These are phyloP conservation scores for Lutra lutra DNA, from an alignment of 2,797 vertebrate species.

Conservation along the genomic window DNA sequence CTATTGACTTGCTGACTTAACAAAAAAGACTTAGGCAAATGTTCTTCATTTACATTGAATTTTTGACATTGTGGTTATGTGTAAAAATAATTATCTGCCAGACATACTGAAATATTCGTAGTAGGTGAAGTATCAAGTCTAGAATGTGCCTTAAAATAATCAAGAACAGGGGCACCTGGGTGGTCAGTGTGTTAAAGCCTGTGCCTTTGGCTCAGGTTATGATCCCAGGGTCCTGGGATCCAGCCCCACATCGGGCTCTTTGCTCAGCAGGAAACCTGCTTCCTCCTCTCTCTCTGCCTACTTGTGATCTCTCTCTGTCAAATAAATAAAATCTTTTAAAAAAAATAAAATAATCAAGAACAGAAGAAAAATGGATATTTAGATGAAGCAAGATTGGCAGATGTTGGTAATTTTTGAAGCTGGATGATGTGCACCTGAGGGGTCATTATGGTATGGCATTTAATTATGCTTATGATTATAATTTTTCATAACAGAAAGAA, in stretches of 20 bases:
- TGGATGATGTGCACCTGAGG: neutral
- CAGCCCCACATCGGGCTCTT: too few species aligned
- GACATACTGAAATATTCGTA: constrained; percentile 7
- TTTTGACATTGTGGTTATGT: constrained; percentile 11
- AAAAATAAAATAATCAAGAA: neutral
- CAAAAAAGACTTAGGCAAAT: neutral
- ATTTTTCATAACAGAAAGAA: constrained; percentile 47
- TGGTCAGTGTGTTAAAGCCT: too few species aligned
- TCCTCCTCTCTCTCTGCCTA: too few species aligned
- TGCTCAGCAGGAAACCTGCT: too few species aligned
- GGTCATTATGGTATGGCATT: neutral
- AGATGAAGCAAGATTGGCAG: constrained; percentile 17
- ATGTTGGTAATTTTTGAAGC: neutral
- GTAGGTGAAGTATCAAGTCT: constrained; percentile 18
- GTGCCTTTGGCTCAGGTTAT: too few species aligned
- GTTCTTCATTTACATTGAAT: constrained; percentile 25
- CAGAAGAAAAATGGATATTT: neutral
- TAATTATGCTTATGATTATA: constrained; percentile 32
- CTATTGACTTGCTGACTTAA: neutral
- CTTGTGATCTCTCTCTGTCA: too few species aligned
- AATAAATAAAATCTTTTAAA: too few species aligned
- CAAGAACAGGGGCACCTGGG: too few species aligned
- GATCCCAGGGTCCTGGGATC: too few species aligned
- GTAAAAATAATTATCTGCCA: constrained; percentile 1
- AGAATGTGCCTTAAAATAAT: constrained; percentile 41